Evolutionary conservation across 2,113 vertebrate species (phyloP).

Genomic region (Blennius ocellaris): DNA sequence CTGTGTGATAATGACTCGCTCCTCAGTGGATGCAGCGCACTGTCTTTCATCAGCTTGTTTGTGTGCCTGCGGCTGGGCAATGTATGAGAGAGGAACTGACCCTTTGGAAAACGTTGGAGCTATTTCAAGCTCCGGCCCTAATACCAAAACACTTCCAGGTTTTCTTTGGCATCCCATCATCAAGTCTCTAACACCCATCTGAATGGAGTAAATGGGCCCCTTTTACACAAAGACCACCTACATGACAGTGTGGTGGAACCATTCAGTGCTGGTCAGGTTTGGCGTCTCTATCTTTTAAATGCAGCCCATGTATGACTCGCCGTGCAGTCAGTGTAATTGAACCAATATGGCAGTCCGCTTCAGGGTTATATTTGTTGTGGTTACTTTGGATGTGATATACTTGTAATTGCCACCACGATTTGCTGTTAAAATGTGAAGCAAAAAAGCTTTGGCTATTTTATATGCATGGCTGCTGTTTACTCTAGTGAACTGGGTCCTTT

Average conservation of each 20-base stretch:
- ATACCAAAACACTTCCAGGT: conserved; percentile 75
- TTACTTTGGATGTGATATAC: conserved; percentile 41
- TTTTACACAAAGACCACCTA: conserved; percentile 74
- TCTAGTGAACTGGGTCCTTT: conserved; percentile 57
- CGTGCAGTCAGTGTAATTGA: conserved; percentile 35
- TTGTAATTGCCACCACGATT: conserved; percentile 46
- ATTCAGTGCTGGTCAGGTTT: conserved; percentile 33
- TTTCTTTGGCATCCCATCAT: conserved; percentile 75
- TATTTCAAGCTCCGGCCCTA: conserved; percentile 74
- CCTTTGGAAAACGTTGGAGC: conserved; percentile 64
- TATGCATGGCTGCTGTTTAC: conserved; percentile 67
- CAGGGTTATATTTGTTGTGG: conserved; percentile 40
- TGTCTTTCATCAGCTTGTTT: conserved; percentile 70
- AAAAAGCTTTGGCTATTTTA: conserved; percentile 55
- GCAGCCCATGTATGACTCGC: conserved; percentile 40
- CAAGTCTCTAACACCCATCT: conserved; percentile 46
- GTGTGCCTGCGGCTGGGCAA: conserved; percentile 63
- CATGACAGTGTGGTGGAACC: conserved; percentile 31
- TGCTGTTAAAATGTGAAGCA: conserved; percentile 31
- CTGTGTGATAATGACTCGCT: conserved; percentile 52
- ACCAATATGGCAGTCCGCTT: conserved; percentile 35
- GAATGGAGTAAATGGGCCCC: conserved; percentile 62
- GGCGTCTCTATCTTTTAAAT: conserved; percentile 58
- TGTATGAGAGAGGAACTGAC: conserved; percentile 51
- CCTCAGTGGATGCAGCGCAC: conserved; percentile 36